phyloP scores from a whole-genome alignment of 2,113 vertebrate genomes.

The Patagioenas fasciata region DNA sequence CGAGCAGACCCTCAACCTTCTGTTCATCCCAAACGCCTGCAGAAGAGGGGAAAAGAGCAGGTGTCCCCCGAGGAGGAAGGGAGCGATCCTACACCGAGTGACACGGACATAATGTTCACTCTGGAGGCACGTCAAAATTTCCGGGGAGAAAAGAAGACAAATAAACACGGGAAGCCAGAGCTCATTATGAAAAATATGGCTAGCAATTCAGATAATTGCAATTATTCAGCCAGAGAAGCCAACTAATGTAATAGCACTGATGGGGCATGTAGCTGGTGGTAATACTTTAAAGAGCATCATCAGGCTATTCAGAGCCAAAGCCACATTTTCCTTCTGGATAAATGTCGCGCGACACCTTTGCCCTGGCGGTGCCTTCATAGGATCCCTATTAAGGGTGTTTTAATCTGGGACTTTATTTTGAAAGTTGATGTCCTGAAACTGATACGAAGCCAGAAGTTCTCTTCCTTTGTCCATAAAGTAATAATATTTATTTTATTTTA shows the following conservation, averaged over 20 bases:
- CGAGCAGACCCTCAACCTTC: conserved; percentile 69
- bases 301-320: conserved; percentile 10
- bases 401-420: not conserved
- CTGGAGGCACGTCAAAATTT: conserved; percentile 59
- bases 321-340: not conserved
- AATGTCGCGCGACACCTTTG: not conserved
- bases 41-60: conserved; percentile 56
- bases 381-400: not conserved
- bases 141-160: conserved; percentile 27
- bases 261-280: not conserved
- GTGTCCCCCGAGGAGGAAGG: conserved; percentile 47
- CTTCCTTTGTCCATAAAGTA: not conserved
- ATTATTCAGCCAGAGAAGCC: conserved; percentile 28
- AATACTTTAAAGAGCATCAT: not conserved
- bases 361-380: not conserved
- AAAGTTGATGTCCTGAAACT: not conserved
- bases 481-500: not conserved
- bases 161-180: conserved; percentile 49
- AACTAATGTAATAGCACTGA: conserved; percentile 10
- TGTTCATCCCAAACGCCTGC: conserved; percentile 54
- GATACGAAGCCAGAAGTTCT: not conserved
- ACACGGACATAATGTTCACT: conserved; percentile 28
- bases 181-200: conserved; percentile 54
- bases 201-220: conserved; percentile 31
- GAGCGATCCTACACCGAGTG: conserved; percentile 24